Base-by-base conservation (phyloP, 2,113 vertebrate species). In the Mandrillus leucophaeus region DNA sequence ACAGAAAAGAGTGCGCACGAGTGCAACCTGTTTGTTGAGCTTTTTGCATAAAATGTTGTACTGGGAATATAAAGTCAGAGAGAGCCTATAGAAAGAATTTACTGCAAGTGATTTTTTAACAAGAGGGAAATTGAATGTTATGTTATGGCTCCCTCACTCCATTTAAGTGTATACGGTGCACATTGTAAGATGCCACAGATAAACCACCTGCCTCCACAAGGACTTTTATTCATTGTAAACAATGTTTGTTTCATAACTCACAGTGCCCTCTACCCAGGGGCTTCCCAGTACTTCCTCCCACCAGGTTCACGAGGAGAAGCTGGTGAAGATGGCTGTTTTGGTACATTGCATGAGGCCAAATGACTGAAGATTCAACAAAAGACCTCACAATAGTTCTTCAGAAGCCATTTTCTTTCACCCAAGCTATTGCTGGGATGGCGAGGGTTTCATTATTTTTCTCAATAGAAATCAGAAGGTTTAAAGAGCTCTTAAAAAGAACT, bases 221-320 rank as follows among this genome's bases (percentile, higher is more conserved):
- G 64, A 64, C 32, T 59, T 75, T 11, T 43, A 12, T 59, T 59
- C 12, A 35, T 30, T 20, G 32, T 48, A 59, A 66, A 20, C 9
- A 7, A 17, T 45, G 12, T 45, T 64, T 10, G 25, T 25, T 40
- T 50, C 40, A 23, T 5, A 45, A 11, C 12, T 14, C 5, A 4
- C 6, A 1, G 40, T 18, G 38, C 20, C 61, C 18, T 55, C 38
- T 9, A 0, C 5, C 32, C 1, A 9, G 18, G 7, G 3, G 2
- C 1, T 64, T 59, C 45, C 61, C 32, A 27, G 20, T 1, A 2
- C 73, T 35, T 40, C 40, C 1, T 23, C 4, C 16, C 4, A 0
- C 7, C 27, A 0, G 16, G 38, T 38, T 55, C 45, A 5, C 2
- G 16, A 8, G 81, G 14, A 84, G 2, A 35, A 7, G n/a, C 10